These are phyloP conservation scores for Sipha flava DNA, from an alignment of 1,140 invertebrate species.

Conservation along the genomic window DNA sequence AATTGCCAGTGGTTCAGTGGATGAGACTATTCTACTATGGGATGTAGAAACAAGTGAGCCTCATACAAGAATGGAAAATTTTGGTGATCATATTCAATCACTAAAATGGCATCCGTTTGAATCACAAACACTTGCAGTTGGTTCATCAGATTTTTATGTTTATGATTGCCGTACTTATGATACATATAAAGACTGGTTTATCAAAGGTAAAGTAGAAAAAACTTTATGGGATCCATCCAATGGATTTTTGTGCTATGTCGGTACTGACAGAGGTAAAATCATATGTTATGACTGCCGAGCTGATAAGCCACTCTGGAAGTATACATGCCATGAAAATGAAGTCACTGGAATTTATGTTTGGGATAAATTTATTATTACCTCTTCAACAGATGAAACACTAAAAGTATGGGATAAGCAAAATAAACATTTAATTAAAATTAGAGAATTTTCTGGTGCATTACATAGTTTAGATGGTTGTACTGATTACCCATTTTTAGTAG, in stretches of 20 bases:
- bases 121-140: constrained; percentile 68
- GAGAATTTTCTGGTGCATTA: constrained; percentile 53
- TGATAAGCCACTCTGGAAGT: constrained; percentile 62
- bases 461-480: constrained; percentile 67
- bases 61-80: constrained; percentile 62
- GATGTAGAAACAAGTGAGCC: constrained; percentile 72
- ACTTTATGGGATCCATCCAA: constrained; percentile 74
- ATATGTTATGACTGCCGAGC: constrained; percentile 69
- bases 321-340: constrained; percentile 70
- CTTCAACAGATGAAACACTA: constrained; percentile 60
- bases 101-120: constrained; percentile 80
- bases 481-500: constrained; percentile 69
- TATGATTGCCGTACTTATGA: constrained; percentile 63
- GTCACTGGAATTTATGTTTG: constrained; percentile 55
- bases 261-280: constrained; percentile 69
- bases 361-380: constrained; percentile 52
- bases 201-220: constrained; percentile 75
- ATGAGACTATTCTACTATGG: constrained; percentile 83
- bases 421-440: constrained; percentile 41
- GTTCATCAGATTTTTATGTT: constrained; percentile 64
- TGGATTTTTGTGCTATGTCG: constrained; percentile 63
- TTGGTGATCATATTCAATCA: constrained; percentile 75
- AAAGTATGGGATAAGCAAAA: constrained; percentile 73
- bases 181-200: constrained; percentile 57
- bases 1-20: constrained; percentile 84